A percentile compares a stretch with the other conserved stretches of the same genome.
phyloP scores from a whole-genome alignment of 1,140 invertebrate genomes.

The Aphaenogaster rudis region DNA sequence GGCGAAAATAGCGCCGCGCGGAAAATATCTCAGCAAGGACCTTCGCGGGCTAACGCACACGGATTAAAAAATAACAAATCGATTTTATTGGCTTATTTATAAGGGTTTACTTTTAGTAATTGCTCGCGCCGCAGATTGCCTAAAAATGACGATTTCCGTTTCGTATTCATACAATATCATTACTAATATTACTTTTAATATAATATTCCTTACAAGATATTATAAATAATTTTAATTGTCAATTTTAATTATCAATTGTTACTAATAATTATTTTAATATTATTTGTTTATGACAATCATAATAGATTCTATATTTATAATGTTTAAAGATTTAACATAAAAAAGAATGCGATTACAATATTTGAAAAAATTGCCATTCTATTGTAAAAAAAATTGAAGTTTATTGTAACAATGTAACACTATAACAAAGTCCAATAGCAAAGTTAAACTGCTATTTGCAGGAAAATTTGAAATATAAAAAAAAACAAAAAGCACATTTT shows the following conservation, averaged over 20 bases:
- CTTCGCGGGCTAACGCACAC: conserved; percentile 54
- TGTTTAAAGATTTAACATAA: not conserved
- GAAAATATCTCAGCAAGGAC: conserved; percentile 53
- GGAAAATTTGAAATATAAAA: not conserved
- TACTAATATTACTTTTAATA: not conserved
- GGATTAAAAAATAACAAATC: conserved; percentile 60
- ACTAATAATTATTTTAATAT: conserved; percentile 1
- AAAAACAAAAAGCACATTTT: not conserved
- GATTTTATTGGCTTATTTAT: conserved; percentile 56
- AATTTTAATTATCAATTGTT: not conserved
- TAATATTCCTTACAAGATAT: not conserved
- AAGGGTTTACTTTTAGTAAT: conserved; percentile 49
- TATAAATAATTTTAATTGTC: not conserved
- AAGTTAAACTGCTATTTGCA: conserved; percentile 16
- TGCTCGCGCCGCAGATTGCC: conserved; percentile 19
- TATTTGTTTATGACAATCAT: not conserved
- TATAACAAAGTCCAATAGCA: not conserved
- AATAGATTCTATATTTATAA: not conserved
- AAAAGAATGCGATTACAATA: not conserved
- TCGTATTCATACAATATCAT: not conserved
- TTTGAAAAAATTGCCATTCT: not conserved
- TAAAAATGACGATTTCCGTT: conserved; percentile 3
- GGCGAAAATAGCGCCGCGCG: conserved; percentile 53
- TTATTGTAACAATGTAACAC: not conserved
- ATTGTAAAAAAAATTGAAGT: not conserved